These are phyloP conservation scores for Alethe castanea DNA, from an alignment of 2,113 vertebrate genomes.

Conservation along the genomic window DNA sequence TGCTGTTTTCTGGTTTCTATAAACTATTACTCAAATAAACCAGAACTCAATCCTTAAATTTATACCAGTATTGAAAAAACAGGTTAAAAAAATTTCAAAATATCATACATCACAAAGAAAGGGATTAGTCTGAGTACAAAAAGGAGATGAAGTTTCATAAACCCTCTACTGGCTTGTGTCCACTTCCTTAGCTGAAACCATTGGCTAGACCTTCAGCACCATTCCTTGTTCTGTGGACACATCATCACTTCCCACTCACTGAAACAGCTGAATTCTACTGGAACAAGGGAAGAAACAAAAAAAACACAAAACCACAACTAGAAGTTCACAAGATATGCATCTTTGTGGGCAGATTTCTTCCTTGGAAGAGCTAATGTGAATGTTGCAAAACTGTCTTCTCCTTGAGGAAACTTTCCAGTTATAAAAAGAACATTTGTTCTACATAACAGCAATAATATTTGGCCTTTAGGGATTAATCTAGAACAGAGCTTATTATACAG, in stretches of 20 bases:
- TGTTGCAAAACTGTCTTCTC: background rate
- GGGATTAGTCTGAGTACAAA: background rate
- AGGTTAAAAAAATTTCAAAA: background rate
- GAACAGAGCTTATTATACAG: background rate
- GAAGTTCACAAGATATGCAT: background rate
- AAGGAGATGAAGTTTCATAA: background rate
- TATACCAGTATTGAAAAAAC: background rate
- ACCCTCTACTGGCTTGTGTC: background rate
- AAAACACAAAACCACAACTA: background rate
- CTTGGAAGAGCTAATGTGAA: background rate
- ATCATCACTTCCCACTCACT: background rate
- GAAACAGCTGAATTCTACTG: background rate
- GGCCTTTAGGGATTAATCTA: background rate
- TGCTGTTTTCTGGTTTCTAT: background rate
- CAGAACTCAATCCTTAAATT: background rate
- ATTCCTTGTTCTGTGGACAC: background rate
- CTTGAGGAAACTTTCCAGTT: background rate
- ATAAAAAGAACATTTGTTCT: background rate
- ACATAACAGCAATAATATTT: background rate
- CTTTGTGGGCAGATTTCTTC: background rate
- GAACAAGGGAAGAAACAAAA: background rate
- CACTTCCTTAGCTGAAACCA: background rate
- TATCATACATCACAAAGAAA: background rate
- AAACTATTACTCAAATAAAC: background rate
- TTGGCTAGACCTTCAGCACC: background rate